Evolutionary conservation across 2,113 vertebrate genomes (phyloP).

Genomic region (Dascyllus trimaculatus): DNA sequence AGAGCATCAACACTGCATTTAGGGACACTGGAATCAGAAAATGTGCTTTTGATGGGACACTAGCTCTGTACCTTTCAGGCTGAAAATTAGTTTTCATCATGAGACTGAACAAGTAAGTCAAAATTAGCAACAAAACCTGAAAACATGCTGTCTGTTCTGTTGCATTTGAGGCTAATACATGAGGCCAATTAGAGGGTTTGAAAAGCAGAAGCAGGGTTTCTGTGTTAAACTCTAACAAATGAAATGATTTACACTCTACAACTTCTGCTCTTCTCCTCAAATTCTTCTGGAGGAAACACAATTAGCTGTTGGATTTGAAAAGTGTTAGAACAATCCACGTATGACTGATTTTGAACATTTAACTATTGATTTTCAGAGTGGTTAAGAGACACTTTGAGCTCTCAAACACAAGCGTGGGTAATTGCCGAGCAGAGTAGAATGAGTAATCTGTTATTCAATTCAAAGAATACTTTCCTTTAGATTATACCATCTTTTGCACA

Average conservation of each 20-base stretch:
- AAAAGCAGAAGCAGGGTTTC: background rate
- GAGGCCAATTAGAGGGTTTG: background rate
- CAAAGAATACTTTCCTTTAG: conserved; percentile 8
- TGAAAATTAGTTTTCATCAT: background rate
- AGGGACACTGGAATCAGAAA: no score
- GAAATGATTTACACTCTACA: background rate
- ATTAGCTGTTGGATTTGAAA: conserved; percentile 31
- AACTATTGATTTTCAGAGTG: conserved; percentile 29
- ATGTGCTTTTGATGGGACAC: no score
- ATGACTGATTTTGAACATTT: conserved; percentile 35
- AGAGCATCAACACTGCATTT: no score
- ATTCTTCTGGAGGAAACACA: background rate
- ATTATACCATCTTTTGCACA: background rate
- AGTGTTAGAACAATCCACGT: conserved; percentile 18
- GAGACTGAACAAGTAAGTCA: background rate
- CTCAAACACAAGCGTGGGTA: conserved; percentile 8
- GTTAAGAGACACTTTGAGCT: conserved; percentile 49
- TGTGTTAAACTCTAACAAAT: conserved; percentile 8
- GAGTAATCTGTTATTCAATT: conserved; percentile 23
- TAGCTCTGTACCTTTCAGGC: background rate
- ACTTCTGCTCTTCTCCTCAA: background rate
- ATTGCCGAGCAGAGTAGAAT: conserved; percentile 22
- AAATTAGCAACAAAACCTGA: conserved; percentile 10
- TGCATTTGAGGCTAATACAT: background rate
- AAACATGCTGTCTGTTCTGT: background rate